phyloP scores from a whole-genome alignment of 2,113 vertebrate genomes.

The Erinaceus europaeus region DNA sequence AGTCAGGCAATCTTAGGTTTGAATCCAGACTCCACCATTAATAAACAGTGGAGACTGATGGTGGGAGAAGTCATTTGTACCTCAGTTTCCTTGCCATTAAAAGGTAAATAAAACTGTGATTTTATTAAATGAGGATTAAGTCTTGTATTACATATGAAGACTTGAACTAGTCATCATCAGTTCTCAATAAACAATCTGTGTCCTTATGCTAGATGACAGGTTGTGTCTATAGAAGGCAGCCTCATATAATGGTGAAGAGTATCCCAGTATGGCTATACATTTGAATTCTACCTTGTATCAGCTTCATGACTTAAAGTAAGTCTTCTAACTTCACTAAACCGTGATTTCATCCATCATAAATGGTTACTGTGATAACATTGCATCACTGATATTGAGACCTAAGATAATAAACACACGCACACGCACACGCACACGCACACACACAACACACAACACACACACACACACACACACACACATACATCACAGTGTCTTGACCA shows the following conservation, averaged over 20 bases:
- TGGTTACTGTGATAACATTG: neutral
- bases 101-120: slow-evolving; percentile 35
- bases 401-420: neutral
- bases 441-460: too few species aligned
- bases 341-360: neutral
- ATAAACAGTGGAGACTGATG: neutral
- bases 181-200: neutral
- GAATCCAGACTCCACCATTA: slow-evolving; percentile 13
- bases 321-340: neutral
- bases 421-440: too few species aligned
- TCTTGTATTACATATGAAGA: neutral
- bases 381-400: neutral
- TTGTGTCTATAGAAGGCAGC: neutral
- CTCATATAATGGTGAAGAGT: neutral
- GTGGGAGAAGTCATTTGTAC: neutral
- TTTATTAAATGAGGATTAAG: neutral
- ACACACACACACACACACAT: too few species aligned
- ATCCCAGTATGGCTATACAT: neutral
- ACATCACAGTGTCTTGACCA: neutral
- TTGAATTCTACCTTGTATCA: neutral
- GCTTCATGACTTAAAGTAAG: neutral
- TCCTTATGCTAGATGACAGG: neutral
- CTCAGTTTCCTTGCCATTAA: slow-evolving; percentile 46
- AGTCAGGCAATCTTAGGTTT: slow-evolving; percentile 31
- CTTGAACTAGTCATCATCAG: neutral